Base-by-base conservation (phyloP, 2,888 invertebrate genomes). In the Ptycholaimellus sp. region DNA sequence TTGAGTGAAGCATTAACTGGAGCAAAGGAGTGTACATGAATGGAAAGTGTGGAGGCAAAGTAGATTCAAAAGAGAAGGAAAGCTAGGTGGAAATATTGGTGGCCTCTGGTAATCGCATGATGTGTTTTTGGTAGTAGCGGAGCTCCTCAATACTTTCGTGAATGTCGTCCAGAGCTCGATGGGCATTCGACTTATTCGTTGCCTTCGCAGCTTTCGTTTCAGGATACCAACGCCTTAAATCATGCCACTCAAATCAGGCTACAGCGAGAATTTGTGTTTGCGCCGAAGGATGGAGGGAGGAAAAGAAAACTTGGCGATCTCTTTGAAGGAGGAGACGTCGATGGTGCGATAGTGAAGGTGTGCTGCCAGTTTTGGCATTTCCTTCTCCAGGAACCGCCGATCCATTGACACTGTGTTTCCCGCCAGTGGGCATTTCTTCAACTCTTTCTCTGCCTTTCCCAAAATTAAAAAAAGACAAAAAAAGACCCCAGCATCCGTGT, bases 401-500 rank as follows among this genome's bases (percentile, higher is more conserved):
- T 93, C 90, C 69, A 75, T 72, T 49, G 79, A 76, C 3, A 87
- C 69, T 36, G 76, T 72, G 63, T 80, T 90, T 0, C 90, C 90
- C 9, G 75, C 83, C 33, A 87, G 53, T 3, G 54, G 54, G 51
- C 76, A 75, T 42, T n/a, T 27, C n/a, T 27, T 27, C n/a, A 11
- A 11, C 27, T n/a, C 9, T 11, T 27, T 27, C 27, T 27, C 9
- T n/a, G n/a, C 27, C 9, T 11, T 11, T 28, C 25, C 38, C n/a
- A 25, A 42, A 31, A 9, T 16, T 20, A 22, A 37, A 30, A 9
- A 38, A 23, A 3, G 11, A 33, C 4, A 32, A 13, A 14, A 16
- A 30, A 6, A 37, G n/a, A 17, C 35, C 7, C 6, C n/a, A 16
- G 16, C 31, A 23, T 43, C 47, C 6, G 60, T 65, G 55, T 75